Evolutionary conservation across 92 coral and sea anemone species (phyloP), one percentile per base, ranked within the genome.

Genomic region (Umimayanthus kanabou): DNA sequence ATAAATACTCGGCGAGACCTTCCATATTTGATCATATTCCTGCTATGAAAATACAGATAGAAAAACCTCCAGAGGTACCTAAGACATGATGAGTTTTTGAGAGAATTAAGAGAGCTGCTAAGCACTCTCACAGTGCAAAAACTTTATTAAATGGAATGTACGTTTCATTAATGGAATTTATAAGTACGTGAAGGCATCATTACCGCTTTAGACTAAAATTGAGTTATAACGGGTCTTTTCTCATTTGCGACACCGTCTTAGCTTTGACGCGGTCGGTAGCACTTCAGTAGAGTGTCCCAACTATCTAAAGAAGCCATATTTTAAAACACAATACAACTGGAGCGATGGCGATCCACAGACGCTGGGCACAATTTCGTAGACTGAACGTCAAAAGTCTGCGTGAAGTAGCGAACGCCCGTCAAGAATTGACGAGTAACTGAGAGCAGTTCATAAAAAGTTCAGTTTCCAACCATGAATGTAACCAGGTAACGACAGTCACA

Each of bases 1-100:
- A 33, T 33, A 33, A 29, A 29, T 26, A 61, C 69, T 25, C 33
- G 42, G 42, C 11, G 26, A 43, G n/a, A 25, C 71, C 74, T 83
- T 70, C 85, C 75, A 65, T 67, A 81, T 65, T 39, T 81, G 25
- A 65, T 40, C 73, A 67, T n/a, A n/a, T 39, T 23, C 10, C 50
- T 75, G 69, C 69, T 61, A 61, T 61, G 26, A 61, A 61, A 61
- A 61, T 61, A 61, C 69, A 18, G 69, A 61, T 20, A 61, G 6
- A 61, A 61, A 61, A 22, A 61, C 26, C 22, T 18, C 69, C 1
- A 20, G 26, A 20, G 26, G 69, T 61, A 18, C 8, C 69, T 16
- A 4, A 45, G n/a, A 39, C 49, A 33, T 75, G 79, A 75, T 75
- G 79, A 39, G 79, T 39, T 75, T 75, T 39, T 75, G 79, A 18